Evolutionary conservation across 2,888 invertebrate species (phyloP), one percentile per base, ranked within the genome.

Genomic region (Spodoptera picta): DNA sequence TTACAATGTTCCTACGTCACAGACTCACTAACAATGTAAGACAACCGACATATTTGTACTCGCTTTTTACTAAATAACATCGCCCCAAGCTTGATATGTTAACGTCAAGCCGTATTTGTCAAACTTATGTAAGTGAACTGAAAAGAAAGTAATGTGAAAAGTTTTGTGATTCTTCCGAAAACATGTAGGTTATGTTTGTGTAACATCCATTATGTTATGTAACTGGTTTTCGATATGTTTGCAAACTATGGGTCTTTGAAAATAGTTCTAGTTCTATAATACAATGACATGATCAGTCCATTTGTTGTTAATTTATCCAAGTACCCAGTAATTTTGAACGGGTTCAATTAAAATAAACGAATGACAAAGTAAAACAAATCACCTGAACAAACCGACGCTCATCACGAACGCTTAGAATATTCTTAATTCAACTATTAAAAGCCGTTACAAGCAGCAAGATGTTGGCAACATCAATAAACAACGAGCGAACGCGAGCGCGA

Each of bases 401-500:
- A 72, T 79, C 74, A 83, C 82, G 81, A 85, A 85, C 85, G 86
- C 80, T 90, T 81, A 88, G 81, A 89, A 87, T 88, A 90, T 89
- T 89, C 87, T 91, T 93, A 93, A 93, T 92, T 90, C 83, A 87
- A 80, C 92, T 85, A 93, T 94, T 93, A 93, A 92, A 92, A 90
- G 89, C 85, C 90, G 84, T 84, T 88, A 89, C 90, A 87, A 88
- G 87, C 82, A 74, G 88, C 91, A 90, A 91, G 92, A 92, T 89
- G 93, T 89, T 87, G 83, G 89, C 89, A 90, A 90, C 92, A 90
- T 89, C 90, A 84, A 94, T 94, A 94, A 94, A 94, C 94, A 94
- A 93, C 79, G 83, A 82, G 73, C 83, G 87, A 90, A 91, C 88
- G 89, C 90, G 88, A 82, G 90, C 90, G 92, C 88, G 88, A 93